phyloP scores from a whole-genome alignment of 1,140 invertebrate genomes.

The Euwallacea similis region DNA sequence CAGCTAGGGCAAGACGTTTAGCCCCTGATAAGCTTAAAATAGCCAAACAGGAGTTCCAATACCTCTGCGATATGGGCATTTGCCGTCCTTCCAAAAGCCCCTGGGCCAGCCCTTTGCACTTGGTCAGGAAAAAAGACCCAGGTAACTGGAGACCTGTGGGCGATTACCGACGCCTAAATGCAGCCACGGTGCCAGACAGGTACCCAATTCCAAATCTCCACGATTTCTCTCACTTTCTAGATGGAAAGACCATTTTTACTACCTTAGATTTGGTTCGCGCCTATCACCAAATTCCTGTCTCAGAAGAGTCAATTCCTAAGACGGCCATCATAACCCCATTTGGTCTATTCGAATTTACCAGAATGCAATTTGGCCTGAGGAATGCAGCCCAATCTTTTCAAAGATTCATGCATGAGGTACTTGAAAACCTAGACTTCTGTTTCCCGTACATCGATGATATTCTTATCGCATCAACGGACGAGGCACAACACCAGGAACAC shows the following conservation, averaged over 20 bases:
- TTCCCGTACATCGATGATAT: not conserved
- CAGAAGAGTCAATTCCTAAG: not conserved
- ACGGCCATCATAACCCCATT: not conserved
- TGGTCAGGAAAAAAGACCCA: not conserved
- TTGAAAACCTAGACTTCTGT: not conserved
- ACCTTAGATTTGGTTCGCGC: not conserved
- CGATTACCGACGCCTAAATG: not conserved
- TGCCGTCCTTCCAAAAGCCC: no score
- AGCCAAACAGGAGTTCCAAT: not conserved
- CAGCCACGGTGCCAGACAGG: not conserved
- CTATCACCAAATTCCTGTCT: not conserved
- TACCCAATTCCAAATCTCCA: not conserved
- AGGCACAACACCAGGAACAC: not conserved
- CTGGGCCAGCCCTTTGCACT: no score
- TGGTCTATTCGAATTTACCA: not conserved
- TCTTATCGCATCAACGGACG: not conserved
- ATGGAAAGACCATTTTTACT: not conserved
- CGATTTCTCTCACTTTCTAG: not conserved
- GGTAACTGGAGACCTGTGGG: not conserved
- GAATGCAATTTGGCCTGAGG: not conserved
- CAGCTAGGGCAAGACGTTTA: not conserved
- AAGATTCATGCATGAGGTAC: not conserved
- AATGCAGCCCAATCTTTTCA: not conserved
- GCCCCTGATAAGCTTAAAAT: not conserved
- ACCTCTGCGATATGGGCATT: no score